Base-by-base conservation (phyloP, 2,888 invertebrate genomes). In the Lymantria monacha region DNA sequence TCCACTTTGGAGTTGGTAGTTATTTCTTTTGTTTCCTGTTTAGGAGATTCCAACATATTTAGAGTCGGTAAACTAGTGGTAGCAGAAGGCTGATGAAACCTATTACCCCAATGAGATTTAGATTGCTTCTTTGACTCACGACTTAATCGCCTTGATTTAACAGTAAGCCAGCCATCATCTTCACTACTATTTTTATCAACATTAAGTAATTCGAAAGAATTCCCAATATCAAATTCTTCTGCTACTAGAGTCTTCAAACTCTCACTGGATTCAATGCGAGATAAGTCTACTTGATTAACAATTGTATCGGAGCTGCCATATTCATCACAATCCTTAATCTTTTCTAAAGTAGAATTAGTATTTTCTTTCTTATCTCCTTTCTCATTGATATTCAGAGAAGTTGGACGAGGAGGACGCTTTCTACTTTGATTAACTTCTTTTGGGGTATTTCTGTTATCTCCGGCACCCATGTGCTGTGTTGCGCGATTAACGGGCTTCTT, bases 141-240 rank as follows among this genome's bases (percentile, higher is more conserved):
- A 63, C 91, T 93, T 42, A 93, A 81, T 30, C 96, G 91, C 38
- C 95, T 93, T 44, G 95, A 95, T 69, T 96, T 95, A 0, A 98
- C 98, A 0, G 96, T 98, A 59, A 97, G 93, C 98, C 98, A 98
- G 0, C 98, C 98, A 63, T 96, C 96, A 40, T 93, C 84, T 55
- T 91, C 85, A 46, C 70, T 83, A 53, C 83, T 85, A 54, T 67
- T 72, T 47, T 73, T 74, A 57, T 88, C 85, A 31, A 91, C 71
- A 55, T 91, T 91, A 10, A 92, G 77, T 46, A 92, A 91, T 73
- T 93, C 93, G 40, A 91, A 76, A 1, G 91, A 88, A 63, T 85
- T 87, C 0, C 83, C 80, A 10, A 83, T 72, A 14, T 87, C 86
- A 57, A 58, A 66, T 13, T 89, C 89, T 45, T 91, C 91, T n/a